phyloP scores from a whole-genome alignment of 1,140 invertebrate genomes.

The Tyrophagus putrescentiae region DNA sequence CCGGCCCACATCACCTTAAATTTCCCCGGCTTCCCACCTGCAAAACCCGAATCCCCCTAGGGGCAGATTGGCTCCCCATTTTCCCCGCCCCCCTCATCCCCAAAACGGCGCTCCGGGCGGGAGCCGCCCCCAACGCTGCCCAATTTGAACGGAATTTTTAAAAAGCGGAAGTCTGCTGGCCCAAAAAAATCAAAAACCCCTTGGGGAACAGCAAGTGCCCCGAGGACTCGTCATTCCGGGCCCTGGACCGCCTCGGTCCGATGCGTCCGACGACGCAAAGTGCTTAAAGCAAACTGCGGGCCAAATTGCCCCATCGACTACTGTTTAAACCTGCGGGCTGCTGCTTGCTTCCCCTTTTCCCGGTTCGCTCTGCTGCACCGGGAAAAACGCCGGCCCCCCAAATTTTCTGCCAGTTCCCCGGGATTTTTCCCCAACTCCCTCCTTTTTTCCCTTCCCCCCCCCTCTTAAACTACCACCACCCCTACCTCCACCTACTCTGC shows the following conservation, averaged over 20 bases:
- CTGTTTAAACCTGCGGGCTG: conserved; percentile 33
- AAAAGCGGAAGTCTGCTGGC: too few species aligned
- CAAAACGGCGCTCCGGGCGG: neutral
- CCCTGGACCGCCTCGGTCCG: conserved; percentile 36
- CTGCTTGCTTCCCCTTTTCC: too few species aligned
- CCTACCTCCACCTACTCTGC: conserved; percentile 4
- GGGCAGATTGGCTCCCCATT: neutral
- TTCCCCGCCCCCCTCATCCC: neutral
- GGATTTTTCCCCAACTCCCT: neutral
- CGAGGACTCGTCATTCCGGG: conserved; percentile 30
- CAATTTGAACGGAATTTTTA: too few species aligned
- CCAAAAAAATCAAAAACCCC: too few species aligned
- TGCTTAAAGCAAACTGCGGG: conserved; percentile 62
- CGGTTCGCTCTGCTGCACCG: too few species aligned
- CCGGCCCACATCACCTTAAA: neutral
- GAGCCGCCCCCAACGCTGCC: too few species aligned
- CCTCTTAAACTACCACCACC: neutral
- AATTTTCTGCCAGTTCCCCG: too few species aligned
- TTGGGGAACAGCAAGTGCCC: neutral
- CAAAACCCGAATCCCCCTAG: neutral
- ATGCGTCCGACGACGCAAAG: conserved; percentile 32
- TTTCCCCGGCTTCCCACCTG: neutral
- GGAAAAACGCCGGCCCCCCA: too few species aligned
- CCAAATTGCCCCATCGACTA: conserved; percentile 47
- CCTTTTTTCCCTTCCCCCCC: neutral